Base-by-base conservation (phyloP, 2,797 vertebrate species). In the Pteropus rufus region DNA sequence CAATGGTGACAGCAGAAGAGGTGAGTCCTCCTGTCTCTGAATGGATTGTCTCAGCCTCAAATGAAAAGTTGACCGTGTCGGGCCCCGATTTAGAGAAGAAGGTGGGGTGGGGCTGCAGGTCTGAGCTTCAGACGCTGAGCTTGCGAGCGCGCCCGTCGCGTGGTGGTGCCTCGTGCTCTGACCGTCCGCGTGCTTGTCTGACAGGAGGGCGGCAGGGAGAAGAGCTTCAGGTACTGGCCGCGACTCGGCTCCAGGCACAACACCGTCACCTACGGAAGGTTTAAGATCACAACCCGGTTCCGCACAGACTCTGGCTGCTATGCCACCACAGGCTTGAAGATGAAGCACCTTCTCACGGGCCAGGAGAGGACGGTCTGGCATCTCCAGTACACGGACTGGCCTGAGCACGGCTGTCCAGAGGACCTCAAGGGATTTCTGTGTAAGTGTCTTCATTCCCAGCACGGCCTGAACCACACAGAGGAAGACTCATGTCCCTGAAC, bases 321-420 rank as follows among this genome's bases (percentile, higher is more conserved):
- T 18, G 99, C 99, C 96, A 99, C 99, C 44, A 99, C 99, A 0
- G 99, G 99, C 41, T 97, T 99, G 72, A 99, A 99, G 98, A 99
- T 99, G 97, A 99, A 99, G 98, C 99, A 99, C 96, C 99, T 99
- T 9, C 98, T 99, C 95, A 99, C 99, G 0, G 99, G 99, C 34
- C 99, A 99, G 95, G 99, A 99, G 98, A 98, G 99, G 96, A 99
- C 99, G 0, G 98, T 99, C 52, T 99, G 99, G 99, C 99, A 99
- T 93, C 99, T 99, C 95, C 99, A 99, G 98, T 99, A 99, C 98
- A 99, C 99, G 4, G 99, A 99, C 98, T 99, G 99, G 99, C 99
- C 99, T 0, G 99, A 99, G 97, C 99, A 99, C n/a, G 99, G 99
- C 96, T 99, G 99, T 95, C 99, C 99, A 0, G 99, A 99, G 92